Evolutionary conservation across 2,797 vertebrate genomes (phyloP), one percentile per base, ranked within the genome.

Genomic region (Acanthopagrus latus): DNA sequence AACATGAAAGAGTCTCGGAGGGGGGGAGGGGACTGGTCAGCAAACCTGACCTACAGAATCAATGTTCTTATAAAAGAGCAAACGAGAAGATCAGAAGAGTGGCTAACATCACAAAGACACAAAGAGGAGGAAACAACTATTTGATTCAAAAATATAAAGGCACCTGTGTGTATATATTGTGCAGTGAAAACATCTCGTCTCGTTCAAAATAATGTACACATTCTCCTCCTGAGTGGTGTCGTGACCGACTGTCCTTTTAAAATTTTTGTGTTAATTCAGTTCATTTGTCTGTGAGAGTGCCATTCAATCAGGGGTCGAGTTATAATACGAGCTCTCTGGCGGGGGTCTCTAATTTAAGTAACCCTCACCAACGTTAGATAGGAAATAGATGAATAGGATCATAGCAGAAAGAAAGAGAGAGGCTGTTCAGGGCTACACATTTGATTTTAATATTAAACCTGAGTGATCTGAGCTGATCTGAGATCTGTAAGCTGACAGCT

Each of bases 61-160:
- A 93, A 94, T 95, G 93, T 93, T 67, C 85, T 88, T 87, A 90
- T 91, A 91, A 94, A 94, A 94, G 92, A 94, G 90, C 89, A 93
- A 92, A 90, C 84, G 86, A 92, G 85, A 85, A 86, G 86, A 95
- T 94, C 93, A 94, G 91, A 94, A 89, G 88, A 84, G 77, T 43
- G 71, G 66, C 74, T 71, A 78, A 87, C 88, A 86, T 90, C 83
- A 64, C 54, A 74, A 71, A 76, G 75, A 71, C 56, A 64, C 52
- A 65, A 41, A 79, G 59, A 33, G 44, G 13, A 18, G 54, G 41
- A 38, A 57, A 43, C 23, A 46, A 38, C 44, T 10, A 11, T 63
- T 72, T 77, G 41, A 58, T 67, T 27, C 4, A 66, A 48, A 29
- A 17, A 57, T 51, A 75, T 54, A 18, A 71, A 55, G 0, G 0